phyloP scores from a whole-genome alignment of 2,113 vertebrate species.

The Corythornis cristatus region DNA sequence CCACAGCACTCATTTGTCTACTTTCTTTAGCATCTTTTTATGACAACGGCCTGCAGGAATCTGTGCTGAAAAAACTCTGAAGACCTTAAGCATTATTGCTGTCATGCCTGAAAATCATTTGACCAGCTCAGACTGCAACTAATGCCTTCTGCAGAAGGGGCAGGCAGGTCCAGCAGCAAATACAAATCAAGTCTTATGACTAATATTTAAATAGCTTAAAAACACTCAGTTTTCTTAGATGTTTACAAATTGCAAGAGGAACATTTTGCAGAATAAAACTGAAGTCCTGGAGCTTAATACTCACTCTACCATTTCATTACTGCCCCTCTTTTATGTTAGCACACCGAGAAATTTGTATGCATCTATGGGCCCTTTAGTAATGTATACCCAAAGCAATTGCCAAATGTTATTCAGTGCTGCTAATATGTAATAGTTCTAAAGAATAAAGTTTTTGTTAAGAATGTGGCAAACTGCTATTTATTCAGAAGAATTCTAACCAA shows the following conservation, averaged over 20 bases:
- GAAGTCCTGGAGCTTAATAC: slow-evolving; percentile 60
- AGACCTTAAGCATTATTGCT: neutral
- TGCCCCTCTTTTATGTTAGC: slow-evolving; percentile 55
- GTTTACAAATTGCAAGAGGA: slow-evolving; percentile 53
- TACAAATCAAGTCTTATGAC: neutral
- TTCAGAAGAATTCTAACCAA: slow-evolving; percentile 63
- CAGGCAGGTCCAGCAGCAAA: neutral
- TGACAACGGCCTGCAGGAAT: neutral
- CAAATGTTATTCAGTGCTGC: slow-evolving; percentile 61
- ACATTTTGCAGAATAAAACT: slow-evolving; percentile 48
- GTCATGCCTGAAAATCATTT: neutral
- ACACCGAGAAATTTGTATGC: slow-evolving; percentile 30
- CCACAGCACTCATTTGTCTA: neutral
- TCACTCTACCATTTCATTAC: slow-evolving; percentile 49
- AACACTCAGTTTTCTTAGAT: slow-evolving; percentile 9
- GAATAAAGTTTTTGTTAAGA: slow-evolving; percentile 72
- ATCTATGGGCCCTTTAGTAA: slow-evolving; percentile 43
- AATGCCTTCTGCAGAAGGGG: neutral
- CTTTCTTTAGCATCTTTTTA: neutral
- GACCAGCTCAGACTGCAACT: neutral
- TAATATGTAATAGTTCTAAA: slow-evolving; percentile 57
- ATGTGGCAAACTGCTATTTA: slow-evolving; percentile 65
- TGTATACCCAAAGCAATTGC: slow-evolving; percentile 52
- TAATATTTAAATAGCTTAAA: slow-evolving; percentile 16
- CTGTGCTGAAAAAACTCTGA: neutral